phyloP scores from a whole-genome alignment of 2,888 invertebrate genomes.

The Leistus spinibarbis region DNA sequence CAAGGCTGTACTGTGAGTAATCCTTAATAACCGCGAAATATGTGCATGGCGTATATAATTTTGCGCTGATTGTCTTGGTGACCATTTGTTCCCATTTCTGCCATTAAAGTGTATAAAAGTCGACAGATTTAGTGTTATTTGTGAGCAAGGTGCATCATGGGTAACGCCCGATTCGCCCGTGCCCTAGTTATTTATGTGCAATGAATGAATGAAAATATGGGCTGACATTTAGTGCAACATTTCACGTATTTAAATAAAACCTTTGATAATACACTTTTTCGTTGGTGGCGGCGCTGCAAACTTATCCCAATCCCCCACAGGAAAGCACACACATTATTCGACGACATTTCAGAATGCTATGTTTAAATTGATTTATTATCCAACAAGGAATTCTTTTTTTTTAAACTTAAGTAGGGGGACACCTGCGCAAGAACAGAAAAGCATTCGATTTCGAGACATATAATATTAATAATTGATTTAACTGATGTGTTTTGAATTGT shows the following conservation, averaged over 20 bases:
- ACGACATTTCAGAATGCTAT: neutral
- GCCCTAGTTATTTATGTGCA: constrained; percentile 16
- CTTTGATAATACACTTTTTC: neutral
- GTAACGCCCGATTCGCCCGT: neutral
- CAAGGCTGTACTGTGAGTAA: neutral
- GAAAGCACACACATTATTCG: neutral
- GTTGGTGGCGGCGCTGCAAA: neutral
- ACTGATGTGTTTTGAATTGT: too few relatives aligned
- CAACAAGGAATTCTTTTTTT: neutral
- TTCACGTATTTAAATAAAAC: neutral
- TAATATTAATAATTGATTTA: neutral
- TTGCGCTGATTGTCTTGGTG: neutral
- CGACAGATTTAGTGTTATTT: neutral
- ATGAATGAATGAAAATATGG: constrained; percentile 22
- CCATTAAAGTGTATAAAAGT: neutral
- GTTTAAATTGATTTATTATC: neutral
- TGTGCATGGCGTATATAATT: neutral
- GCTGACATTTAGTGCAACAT: constrained; percentile 3
- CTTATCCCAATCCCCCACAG: neutral
- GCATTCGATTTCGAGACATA: neutral
- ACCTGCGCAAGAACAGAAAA: neutral
- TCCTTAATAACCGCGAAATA: neutral
- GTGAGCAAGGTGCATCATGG: neutral
- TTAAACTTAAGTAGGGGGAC: neutral
- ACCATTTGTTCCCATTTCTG: neutral